Evolutionary conservation across 2,797 vertebrate species (phyloP), one percentile per base, ranked within the genome.

Genomic region (Margarornis squamiger): DNA sequence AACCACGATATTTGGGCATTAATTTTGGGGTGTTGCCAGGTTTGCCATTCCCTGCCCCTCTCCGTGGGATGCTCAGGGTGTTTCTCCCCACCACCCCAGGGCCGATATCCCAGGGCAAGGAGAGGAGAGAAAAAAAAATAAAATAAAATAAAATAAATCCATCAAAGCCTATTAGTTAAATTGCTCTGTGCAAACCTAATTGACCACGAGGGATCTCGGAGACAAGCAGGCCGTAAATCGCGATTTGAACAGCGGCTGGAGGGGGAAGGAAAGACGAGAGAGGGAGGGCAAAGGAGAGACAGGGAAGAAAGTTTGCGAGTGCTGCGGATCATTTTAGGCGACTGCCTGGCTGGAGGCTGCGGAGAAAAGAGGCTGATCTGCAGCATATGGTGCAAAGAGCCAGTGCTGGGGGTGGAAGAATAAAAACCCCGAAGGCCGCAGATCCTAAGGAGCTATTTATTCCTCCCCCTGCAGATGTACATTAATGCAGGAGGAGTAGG

Each of bases 391-490:
- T 89, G 89, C 93, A 72, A 92, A 45, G 93, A 90, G 61, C 59
- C 88, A 34, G 88, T 76, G 90, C 97, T 79, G 74, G 94, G 92
- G 92, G 92, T 63, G 79, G 95, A 92, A 91, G 95, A 94, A 97
- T 97, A 97, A 97, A 97, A 97, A 91, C 96, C 97, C 96, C 97
- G 97, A 98, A 97, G 97, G 97, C 96, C 93, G 97, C 97, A 98
- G 95, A 96, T 93, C 97, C 97, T 90, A 87, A 97, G 97, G 89
- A 94, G 95, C 96, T 94, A 98, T 98, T 97, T 98, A 98, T 98
- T 98, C 97, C 98, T 98, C 98, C 97, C 94, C 97, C 98, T 98
- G 98, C 99, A 99, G 98, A 99, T 98, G 98, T 98, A 98, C 98
- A 98, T 99, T 98, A 99, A 99, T 99, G 99, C 98, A 98, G 97